A percentile compares a stretch with the other conserved stretches of the same genome.
Conservation (phyloP, 2,113 vertebrate species). For the Eleginops maclovinus region DNA sequence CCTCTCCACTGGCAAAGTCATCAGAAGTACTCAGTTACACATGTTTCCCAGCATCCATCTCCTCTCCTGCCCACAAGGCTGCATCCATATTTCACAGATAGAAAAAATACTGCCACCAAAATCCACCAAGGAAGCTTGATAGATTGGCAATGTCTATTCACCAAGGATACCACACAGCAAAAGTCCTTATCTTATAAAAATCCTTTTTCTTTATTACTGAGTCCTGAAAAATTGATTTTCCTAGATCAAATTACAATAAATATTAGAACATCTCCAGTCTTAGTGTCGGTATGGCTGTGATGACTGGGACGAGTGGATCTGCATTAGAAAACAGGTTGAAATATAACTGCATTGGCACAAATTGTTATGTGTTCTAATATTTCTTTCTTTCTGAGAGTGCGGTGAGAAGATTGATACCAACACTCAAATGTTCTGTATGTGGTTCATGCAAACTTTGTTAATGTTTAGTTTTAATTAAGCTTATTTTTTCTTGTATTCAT, state of each 20-base stretch:
- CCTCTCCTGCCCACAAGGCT: conserved; percentile 18
- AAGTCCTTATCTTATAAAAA: conserved; percentile 9
- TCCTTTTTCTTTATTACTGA: background rate
- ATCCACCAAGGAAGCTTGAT: conserved; percentile 16
- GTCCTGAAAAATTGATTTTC: background rate
- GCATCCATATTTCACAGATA: conserved; percentile 36
- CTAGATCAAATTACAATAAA: too few relatives aligned
- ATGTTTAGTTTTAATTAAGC: too few relatives aligned
- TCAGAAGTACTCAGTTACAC: conserved; percentile 54
- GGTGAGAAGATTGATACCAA: background rate
- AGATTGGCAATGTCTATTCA: background rate
- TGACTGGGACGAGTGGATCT: background rate
- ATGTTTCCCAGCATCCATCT: conserved; percentile 57
- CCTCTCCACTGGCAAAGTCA: conserved; percentile 81
- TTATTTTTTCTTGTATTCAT: too few relatives aligned
- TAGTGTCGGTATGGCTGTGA: background rate
- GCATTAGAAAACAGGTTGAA: background rate
- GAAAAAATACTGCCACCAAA: conserved; percentile 30
- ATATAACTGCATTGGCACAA: background rate
- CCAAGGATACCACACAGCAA: background rate
- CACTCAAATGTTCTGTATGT: background rate
- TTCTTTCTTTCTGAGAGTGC: background rate
- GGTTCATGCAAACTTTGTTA: too few relatives aligned
- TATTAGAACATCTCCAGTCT: background rate
- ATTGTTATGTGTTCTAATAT: background rate